phyloP scores from a whole-genome alignment of 2,113 vertebrate genomes.

The Neolamprologus hecqui region DNA sequence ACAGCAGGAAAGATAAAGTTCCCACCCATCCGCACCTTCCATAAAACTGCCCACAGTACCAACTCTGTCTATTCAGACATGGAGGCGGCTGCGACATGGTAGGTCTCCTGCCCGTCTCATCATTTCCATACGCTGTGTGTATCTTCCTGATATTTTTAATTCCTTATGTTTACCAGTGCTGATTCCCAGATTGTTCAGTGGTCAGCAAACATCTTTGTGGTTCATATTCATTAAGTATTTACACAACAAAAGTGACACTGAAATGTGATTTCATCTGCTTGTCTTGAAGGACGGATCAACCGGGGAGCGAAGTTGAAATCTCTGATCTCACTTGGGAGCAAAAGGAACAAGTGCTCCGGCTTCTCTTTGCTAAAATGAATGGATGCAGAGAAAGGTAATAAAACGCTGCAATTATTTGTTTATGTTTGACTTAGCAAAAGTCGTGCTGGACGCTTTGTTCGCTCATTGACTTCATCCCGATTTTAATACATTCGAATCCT shows the following conservation, averaged over 20 bases:
- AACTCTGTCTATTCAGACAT: conserved; percentile 78
- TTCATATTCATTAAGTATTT: neutral
- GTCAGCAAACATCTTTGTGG: neutral
- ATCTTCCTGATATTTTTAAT: neutral
- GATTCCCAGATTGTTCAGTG: neutral
- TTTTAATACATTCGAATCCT: conserved; percentile 1
- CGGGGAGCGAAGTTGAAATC: conserved; percentile 70
- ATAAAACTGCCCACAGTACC: conserved; percentile 74
- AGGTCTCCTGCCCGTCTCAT: neutral
- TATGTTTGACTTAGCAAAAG: neutral
- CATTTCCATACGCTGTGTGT: neutral
- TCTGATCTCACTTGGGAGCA: conserved; percentile 85
- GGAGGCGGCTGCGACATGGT: conserved; percentile 76
- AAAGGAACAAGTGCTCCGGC: conserved; percentile 79
- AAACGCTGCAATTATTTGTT: neutral
- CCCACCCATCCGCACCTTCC: conserved; percentile 78
- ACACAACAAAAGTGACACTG: neutral
- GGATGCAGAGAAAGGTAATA: conserved; percentile 65
- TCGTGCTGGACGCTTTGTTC: neutral
- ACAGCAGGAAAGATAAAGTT: conserved; percentile 70
- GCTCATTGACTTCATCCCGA: neutral
- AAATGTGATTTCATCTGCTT: neutral
- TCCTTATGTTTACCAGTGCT: neutral
- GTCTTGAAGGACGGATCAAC: conserved; percentile 59
- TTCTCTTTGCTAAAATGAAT: conserved; percentile 90